Evolutionary conservation across 2,113 vertebrate species (phyloP).

Genomic region (Telmatochromis bifrenatus): DNA sequence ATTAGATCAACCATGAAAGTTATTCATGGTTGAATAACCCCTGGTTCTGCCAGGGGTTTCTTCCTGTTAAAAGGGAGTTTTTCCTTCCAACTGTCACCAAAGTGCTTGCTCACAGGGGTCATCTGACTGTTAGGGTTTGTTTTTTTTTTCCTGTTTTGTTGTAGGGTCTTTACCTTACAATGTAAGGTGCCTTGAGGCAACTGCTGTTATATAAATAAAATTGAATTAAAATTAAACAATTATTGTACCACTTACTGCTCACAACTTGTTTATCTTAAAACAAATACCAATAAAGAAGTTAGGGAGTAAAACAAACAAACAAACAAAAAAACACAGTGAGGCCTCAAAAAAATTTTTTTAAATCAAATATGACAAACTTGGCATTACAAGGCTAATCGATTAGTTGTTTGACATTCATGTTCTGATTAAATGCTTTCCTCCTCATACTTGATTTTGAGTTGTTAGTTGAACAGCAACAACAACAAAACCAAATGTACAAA

Average conservation of each 20-base stretch:
- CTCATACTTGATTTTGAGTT: not conserved
- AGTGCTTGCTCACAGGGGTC: not conserved
- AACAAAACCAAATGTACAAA: not conserved
- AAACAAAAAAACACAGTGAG: not conserved
- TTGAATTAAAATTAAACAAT: not conserved
- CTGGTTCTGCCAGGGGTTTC: not conserved
- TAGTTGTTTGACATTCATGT: not conserved
- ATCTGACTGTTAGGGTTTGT: not conserved
- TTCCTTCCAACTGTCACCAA: not conserved
- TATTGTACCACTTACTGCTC: not conserved
- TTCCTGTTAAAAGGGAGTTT: not conserved
- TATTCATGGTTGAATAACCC: no score
- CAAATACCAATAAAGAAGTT: not conserved
- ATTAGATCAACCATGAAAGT: no score
- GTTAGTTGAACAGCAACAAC: not conserved
- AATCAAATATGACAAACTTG: not conserved
- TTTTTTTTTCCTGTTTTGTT: not conserved
- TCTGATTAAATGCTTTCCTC: not conserved
- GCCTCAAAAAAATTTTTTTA: fast-evolving
- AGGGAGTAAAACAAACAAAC: not conserved
- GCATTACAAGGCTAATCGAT: not conserved
- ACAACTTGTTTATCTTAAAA: not conserved
- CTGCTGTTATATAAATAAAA: not conserved
- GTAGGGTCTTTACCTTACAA: not conserved
- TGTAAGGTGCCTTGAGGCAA: not conserved